A percentile compares a stretch with the other conserved stretches of the same genome.
These are phyloP conservation scores for Laticauda laticaudata DNA, from an alignment of 2,113 vertebrate species.

Conservation along the genomic window DNA sequence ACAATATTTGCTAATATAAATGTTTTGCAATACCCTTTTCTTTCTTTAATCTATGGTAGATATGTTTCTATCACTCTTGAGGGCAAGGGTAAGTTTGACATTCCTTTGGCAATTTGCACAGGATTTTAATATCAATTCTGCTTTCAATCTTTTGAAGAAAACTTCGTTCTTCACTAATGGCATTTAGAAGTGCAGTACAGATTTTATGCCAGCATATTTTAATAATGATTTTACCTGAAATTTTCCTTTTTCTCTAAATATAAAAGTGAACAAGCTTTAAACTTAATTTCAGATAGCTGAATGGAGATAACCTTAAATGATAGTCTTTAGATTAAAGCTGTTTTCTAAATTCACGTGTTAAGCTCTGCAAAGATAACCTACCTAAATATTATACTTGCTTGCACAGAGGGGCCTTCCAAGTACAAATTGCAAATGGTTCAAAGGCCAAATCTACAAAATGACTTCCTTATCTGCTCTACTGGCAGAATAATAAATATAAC, in stretches of 20 bases:
- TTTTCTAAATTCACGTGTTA: slow-evolving; percentile 2
- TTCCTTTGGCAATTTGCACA: slow-evolving; percentile 30
- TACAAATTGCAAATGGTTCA: neutral
- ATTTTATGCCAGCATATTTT: slow-evolving; percentile 13
- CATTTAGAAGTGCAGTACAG: neutral
- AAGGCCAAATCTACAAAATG: neutral
- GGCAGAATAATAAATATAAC: neutral
- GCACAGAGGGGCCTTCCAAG: neutral
- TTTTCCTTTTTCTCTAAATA: neutral
- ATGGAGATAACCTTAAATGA: slow-evolving; percentile 12
- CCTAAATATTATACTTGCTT: slow-evolving; percentile 35
- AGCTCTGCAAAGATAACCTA: neutral
- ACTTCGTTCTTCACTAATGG: neutral
- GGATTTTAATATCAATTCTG: neutral
- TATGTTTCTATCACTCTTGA: slow-evolving; percentile 1
- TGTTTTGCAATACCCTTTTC: neutral
- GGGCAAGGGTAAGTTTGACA: neutral
- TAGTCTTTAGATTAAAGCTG: neutral
- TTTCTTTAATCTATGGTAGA: neutral
- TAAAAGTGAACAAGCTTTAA: neutral
- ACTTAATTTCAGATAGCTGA: neutral
- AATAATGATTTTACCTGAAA: neutral
- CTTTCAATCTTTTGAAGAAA: slow-evolving; percentile 8
- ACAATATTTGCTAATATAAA: neutral
- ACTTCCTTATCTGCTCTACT: neutral